phyloP scores from a whole-genome alignment of 37 sponge, comb jelly and placozoan species.

The Dysidea cf. avara region DNA sequence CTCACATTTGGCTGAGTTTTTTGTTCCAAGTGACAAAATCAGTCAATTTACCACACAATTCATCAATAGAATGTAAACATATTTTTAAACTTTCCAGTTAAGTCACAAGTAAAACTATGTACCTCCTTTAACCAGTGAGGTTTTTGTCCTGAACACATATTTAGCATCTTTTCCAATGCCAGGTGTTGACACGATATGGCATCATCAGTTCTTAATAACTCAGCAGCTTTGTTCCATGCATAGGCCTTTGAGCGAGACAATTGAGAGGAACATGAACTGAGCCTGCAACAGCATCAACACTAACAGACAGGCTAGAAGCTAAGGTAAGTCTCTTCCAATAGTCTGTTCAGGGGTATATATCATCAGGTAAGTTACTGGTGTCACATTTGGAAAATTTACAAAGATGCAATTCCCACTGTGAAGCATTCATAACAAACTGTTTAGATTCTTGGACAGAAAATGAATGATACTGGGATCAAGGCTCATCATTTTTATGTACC shows the following conservation, averaged over 20 bases:
- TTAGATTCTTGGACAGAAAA: slow-evolving; percentile 3
- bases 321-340: no score
- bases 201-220: slow-evolving; percentile 27
- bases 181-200: slow-evolving; percentile 34
- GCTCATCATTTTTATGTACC: slow-evolving; percentile 34
- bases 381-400: not conserved
- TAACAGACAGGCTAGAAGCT: slow-evolving; percentile 23
- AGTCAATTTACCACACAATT: slow-evolving; percentile 4
- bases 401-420: slow-evolving; percentile 13
- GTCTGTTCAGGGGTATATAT: no score
- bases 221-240: slow-evolving; percentile 48
- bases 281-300: slow-evolving; percentile 12
- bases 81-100: slow-evolving; percentile 30
- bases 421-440: slow-evolving; percentile 26
- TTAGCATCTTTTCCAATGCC: slow-evolving; percentile 17
- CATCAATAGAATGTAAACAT: slow-evolving; percentile 28
- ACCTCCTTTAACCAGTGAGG: slow-evolving; percentile 39
- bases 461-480: slow-evolving; percentile 8
- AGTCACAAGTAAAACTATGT: slow-evolving; percentile 27
- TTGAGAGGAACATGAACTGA: slow-evolving; percentile 14
- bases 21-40: slow-evolving; percentile 7
- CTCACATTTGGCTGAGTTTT: slow-evolving; percentile 21
- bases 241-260: no score
- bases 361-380: no score
- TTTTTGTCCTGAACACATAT: slow-evolving; percentile 29